phyloP scores from a whole-genome alignment of 2,888 invertebrate genomes.

The Mantis religiosa region DNA sequence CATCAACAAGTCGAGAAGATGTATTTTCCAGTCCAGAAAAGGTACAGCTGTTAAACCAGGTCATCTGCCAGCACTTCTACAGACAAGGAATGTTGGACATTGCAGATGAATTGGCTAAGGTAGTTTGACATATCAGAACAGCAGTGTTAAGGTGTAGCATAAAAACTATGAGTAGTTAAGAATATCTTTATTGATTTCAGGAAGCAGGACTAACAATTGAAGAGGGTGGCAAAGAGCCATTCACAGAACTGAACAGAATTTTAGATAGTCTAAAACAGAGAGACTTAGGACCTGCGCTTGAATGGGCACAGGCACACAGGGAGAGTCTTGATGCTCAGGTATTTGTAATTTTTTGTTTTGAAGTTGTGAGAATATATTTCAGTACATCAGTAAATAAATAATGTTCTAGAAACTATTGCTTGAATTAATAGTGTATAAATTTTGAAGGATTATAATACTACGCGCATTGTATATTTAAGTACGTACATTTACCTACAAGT shows the following conservation, averaged over 20 bases:
- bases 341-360: conserved; percentile 9
- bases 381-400: not conserved
- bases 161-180: not conserved
- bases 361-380: not conserved
- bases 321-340: conserved; percentile 64
- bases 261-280: conserved; percentile 77
- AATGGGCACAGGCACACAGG: conserved; percentile 78
- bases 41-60: conserved; percentile 70
- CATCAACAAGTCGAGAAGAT: conserved; percentile 80
- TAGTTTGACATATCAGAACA: conserved; percentile 36
- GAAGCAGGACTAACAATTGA: conserved; percentile 65
- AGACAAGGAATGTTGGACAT: conserved; percentile 92
- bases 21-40: conserved; percentile 70
- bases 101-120: conserved; percentile 72
- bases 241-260: conserved; percentile 81
- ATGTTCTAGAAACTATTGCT: not conserved
- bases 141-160: not conserved
- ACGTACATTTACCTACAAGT: too few relatives aligned
- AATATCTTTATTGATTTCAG: conserved; percentile 41
- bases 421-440: too few relatives aligned
- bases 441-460: too few relatives aligned
- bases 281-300: conserved; percentile 78
- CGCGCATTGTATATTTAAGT: too few relatives aligned
- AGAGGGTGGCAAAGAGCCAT: conserved; percentile 66
- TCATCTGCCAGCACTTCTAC: conserved; percentile 92